Conservation (phyloP, 2,797 vertebrate genomes). For the Amblyopsis hoosieri region DNA sequence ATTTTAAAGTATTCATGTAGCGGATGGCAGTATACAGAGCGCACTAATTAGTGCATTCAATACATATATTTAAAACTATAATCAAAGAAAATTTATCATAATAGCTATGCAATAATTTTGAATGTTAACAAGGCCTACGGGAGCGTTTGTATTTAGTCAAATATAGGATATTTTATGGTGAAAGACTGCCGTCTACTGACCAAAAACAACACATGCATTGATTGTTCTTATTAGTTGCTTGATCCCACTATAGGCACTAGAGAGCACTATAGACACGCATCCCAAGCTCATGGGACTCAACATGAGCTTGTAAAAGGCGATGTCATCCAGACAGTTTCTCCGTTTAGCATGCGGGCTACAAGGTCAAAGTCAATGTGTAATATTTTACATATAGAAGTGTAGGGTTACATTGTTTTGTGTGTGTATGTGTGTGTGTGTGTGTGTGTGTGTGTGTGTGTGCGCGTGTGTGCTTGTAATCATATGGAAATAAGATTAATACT, state of each 20-base stretch:
- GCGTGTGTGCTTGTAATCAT: background rate
- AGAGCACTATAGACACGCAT: conserved; percentile 23
- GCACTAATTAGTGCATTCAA: background rate
- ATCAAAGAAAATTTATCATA: background rate
- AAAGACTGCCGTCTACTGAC: conserved; percentile 64
- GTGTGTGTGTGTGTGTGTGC: background rate
- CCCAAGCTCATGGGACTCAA: background rate
- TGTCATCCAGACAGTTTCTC: background rate
- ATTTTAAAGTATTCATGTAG: background rate
- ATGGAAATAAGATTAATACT: too few species aligned
- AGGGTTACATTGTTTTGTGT: background rate
- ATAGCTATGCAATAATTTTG: background rate
- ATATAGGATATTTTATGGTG: background rate
- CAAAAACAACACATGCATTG: background rate
- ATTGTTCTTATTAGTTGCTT: conserved; percentile 22
- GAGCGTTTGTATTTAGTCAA: background rate
- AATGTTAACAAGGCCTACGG: too few species aligned
- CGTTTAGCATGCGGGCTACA: background rate
- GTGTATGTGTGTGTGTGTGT: background rate
- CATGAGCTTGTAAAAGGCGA: background rate
- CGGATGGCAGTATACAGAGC: too few species aligned
- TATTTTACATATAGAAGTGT: too few species aligned
- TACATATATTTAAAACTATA: background rate
- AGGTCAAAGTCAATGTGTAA: too few species aligned
- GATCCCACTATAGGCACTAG: conserved; percentile 37